These are phyloP conservation scores for Micrasema minimum DNA, from an alignment of 1,140 invertebrate genomes.

Conservation along the genomic window DNA sequence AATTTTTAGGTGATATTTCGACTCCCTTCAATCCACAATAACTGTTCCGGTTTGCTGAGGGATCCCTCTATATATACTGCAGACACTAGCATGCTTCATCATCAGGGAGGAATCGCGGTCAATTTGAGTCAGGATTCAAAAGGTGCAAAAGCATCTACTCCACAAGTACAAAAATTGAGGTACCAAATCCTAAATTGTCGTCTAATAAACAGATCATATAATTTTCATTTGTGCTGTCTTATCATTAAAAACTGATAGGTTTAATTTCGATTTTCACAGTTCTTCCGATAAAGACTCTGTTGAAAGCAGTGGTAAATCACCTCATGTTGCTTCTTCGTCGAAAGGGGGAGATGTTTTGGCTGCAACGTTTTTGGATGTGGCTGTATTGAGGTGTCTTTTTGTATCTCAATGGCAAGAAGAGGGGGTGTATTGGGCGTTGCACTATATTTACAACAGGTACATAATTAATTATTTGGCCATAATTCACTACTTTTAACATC, in stretches of 20 bases:
- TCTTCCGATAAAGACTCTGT: constrained; percentile 66
- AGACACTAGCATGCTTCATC: constrained; percentile 69
- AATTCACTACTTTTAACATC: not conserved
- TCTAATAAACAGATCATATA: no score
- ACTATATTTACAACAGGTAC: constrained; percentile 90
- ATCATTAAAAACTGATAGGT: no score
- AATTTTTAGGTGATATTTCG: constrained; percentile 77
- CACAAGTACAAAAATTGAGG: constrained; percentile 71
- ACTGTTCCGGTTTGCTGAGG: constrained; percentile 69
- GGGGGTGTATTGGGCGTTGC: constrained; percentile 97
- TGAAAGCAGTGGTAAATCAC: constrained; percentile 47
- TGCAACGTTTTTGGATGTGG: constrained; percentile 96
- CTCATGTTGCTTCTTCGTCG: constrained; percentile 40
- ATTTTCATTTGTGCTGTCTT: no score
- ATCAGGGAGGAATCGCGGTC: constrained; percentile 52
- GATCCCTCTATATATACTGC: constrained; percentile 68
- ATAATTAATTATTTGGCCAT: not conserved
- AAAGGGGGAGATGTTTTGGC: constrained; percentile 75
- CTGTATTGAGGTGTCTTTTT: constrained; percentile 95
- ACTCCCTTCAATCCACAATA: constrained; percentile 75
- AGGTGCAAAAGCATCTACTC: constrained; percentile 62
- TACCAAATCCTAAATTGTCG: no score
- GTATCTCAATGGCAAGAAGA: constrained; percentile 98
- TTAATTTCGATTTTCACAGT: constrained; percentile 55
- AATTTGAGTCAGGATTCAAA: constrained; percentile 56